phyloP scores from a whole-genome alignment of 2,888 invertebrate genomes.

The Drosophila eohydei region DNA sequence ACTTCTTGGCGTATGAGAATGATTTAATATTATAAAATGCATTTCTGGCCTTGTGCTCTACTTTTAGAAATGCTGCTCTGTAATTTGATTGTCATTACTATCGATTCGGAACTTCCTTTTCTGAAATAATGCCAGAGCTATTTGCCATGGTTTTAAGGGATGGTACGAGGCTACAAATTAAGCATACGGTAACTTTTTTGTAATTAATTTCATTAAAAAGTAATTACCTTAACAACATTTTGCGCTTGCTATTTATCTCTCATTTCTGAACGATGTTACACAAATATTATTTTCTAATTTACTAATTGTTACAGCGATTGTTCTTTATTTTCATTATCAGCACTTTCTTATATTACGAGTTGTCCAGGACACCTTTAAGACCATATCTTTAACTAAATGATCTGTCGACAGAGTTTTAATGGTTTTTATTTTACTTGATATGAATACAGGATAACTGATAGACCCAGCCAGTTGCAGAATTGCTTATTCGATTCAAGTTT shows the following conservation, averaged over 20 bases:
- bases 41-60: slow-evolving; percentile 12
- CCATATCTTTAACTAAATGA: slow-evolving; percentile 2
- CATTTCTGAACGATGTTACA: not conserved
- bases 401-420: not conserved
- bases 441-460: not conserved
- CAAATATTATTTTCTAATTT: slow-evolving; percentile 20
- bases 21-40: slow-evolving; percentile 20
- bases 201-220: slow-evolving; percentile 4
- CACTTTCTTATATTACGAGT: not conserved
- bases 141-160: not conserved
- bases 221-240: slow-evolving; percentile 27
- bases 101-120: slow-evolving; percentile 10
- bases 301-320: slow-evolving; percentile 50
- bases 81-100: slow-evolving; percentile 9
- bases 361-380: not conserved
- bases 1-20: slow-evolving; percentile 27
- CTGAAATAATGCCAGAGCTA: not conserved
- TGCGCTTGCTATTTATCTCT: slow-evolving; percentile 18
- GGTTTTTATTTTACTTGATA: not conserved
- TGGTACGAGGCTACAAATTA: not conserved
- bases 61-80: not conserved
- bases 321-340: slow-evolving; percentile 47
- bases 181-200: not conserved
- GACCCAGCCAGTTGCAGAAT: not conserved
- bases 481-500: not conserved